Evolutionary conservation across 1,140 invertebrate species (phyloP).

Genomic region (Drosophila setifemur): DNA sequence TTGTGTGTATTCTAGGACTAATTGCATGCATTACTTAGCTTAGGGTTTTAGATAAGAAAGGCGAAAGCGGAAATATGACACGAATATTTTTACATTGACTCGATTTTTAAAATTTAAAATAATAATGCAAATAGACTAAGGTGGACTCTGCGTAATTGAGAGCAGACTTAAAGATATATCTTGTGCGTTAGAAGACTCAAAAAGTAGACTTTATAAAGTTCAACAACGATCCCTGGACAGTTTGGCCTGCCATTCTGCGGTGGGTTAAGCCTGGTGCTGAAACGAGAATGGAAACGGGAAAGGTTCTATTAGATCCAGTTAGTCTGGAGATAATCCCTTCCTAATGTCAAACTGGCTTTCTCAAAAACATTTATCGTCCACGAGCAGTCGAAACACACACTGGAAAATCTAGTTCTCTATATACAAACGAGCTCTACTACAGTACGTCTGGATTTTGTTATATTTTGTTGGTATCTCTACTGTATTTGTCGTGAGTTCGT

Average conservation of each 20-base stretch:
- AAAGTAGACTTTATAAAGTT: conserved; percentile 41
- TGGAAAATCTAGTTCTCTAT: too few species aligned
- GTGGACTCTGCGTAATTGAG: neutral
- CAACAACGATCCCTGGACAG: conserved; percentile 66
- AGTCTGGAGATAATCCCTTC: neutral
- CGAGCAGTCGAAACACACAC: too few species aligned
- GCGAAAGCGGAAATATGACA: conserved; percentile 41
- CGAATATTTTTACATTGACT: conserved; percentile 41
- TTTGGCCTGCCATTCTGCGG: conserved; percentile 78
- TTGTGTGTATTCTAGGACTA: conserved; percentile 40
- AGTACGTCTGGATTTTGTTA: neutral
- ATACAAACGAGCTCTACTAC: neutral
- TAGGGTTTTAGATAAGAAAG: conserved; percentile 32
- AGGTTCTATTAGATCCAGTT: neutral
- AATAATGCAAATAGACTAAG: conserved; percentile 6
- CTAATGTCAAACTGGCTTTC: too few species aligned
- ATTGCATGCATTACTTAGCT: conserved; percentile 58
- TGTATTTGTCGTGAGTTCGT: neutral
- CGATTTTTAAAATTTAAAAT: neutral
- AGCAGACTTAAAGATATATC: conserved; percentile 20
- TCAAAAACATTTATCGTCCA: too few species aligned
- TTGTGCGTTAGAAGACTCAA: conserved; percentile 34
- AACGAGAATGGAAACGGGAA: conserved; percentile 7
- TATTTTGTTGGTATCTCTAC: neutral
- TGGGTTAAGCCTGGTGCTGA: conserved; percentile 66